Base-by-base conservation (phyloP, 2,888 invertebrate genomes). In the Cyrtodaria siliqua region DNA sequence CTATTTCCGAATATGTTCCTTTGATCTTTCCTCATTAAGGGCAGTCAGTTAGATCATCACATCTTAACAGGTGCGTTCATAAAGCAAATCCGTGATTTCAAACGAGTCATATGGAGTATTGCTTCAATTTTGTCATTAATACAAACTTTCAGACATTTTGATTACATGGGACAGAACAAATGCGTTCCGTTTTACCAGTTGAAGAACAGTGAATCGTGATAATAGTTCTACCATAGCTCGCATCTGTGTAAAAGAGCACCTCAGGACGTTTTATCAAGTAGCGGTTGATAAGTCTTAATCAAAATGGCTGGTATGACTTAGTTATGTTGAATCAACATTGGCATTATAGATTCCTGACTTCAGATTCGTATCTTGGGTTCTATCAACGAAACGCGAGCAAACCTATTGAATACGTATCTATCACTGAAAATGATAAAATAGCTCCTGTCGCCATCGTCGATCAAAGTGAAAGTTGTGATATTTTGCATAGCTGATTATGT, bases 331-430 rank as follows among this genome's bases (percentile, higher is more conserved):
- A 78, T 56, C 50, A 78, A 72, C 69, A 78, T 38, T 18, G 60
- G 29, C 23, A 64, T 64, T 59, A 55, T 29, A 53, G 64, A 78
- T 78, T 72, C 78, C 72, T 69, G 40, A 20, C 47, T 64, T 56
- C 27, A 40, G 72, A 55, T 73, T 64, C 72, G 78, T 78, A 78
- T 55, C 72, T 53, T 23, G n/a, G 70, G 38, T 40, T 18, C 47
- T 59, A 70, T 67, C 70, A 70, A 40, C 27, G 59, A 64, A 64
- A 61, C 68, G 63, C 67, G 70, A 66, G 60, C 70, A 70, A 71
- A 73, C 42, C 67, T 59, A 77, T 77, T 60, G 70, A 77, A 76
- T 66, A 69, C 70, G 55, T 77, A 80, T 80, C 73, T 76, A 70
- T 80, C 76, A 69, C 75, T 44, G 44, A 44, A 6, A 9, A 44